Percentiles rank a stretch among this genome's conserved stretches.
These are phyloP conservation scores for Microcebus griseorufus DNA, from an alignment of 2,113 vertebrate species.

Conservation along the genomic window DNA sequence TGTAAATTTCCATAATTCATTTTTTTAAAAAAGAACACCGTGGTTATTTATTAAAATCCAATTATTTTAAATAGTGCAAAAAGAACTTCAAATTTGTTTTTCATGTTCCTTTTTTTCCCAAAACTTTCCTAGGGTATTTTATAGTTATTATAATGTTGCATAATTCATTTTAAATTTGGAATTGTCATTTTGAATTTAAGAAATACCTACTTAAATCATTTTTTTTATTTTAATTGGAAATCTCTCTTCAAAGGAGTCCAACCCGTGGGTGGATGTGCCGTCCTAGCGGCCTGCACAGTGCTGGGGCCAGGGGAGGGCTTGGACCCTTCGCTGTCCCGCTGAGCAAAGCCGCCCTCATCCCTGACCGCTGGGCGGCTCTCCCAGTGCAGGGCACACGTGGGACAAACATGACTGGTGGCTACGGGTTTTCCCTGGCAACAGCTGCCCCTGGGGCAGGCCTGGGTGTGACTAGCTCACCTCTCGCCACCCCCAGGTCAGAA, in stretches of 20 bases:
- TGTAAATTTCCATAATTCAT: neutral
- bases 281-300: neutral
- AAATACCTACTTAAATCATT: neutral
- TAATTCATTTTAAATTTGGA: neutral
- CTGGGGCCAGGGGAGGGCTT: no score
- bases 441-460: neutral
- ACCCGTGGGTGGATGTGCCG: neutral
- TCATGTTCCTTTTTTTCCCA: no score
- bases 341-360: neutral
- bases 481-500: neutral
- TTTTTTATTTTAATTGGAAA: neutral
- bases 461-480: neutral
- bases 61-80: no score
- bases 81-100: no score
- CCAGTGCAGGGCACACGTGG: fast-evolving
- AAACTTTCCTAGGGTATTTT: no score
- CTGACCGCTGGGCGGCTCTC: no score
- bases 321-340: neutral
- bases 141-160: no score
- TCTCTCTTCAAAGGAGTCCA: neutral
- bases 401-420: neutral
- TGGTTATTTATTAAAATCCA: no score
- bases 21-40: neutral
- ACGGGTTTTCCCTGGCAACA: neutral
- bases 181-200: neutral